A percentile compares a stretch with the other conserved stretches of the same genome.
Evolutionary conservation across 2,888 invertebrate genomes (phyloP).

Genomic region (Chymomyza procnemis): DNA sequence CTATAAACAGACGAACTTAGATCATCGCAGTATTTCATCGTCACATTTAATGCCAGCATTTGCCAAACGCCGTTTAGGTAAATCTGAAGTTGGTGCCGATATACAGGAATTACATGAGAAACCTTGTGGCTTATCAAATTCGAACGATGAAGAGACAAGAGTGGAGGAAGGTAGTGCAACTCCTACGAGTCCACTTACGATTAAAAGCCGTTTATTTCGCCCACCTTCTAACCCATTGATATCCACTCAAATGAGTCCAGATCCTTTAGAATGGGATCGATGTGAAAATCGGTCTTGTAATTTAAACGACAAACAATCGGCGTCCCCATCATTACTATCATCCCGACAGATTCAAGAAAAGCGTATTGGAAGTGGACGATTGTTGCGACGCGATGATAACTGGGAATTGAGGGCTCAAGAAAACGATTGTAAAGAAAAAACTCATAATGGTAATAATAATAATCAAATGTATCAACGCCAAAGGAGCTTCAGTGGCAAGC

Average conservation of each 20-base stretch:
- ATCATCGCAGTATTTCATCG: conserved; percentile 77
- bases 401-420: conserved; percentile 79
- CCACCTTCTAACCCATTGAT: not conserved
- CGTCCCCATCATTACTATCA: conserved; percentile 43
- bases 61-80: conserved; percentile 73
- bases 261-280: conserved; percentile 35
- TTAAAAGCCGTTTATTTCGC: conserved; percentile 4
- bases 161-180: not conserved
- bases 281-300: conserved; percentile 25
- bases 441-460: conserved; percentile 29
- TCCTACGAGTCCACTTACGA: not conserved
- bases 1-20: conserved; percentile 63
- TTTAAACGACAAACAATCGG: conserved; percentile 32
- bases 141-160: conserved; percentile 15
- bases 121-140: conserved; percentile 3
- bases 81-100: conserved; percentile 18
- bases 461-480: conserved; percentile 37
- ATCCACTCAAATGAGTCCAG: not conserved
- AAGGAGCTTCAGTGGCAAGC: conserved; percentile 37
- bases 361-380: conserved; percentile 92
- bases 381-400: conserved; percentile 81
- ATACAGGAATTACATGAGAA: conserved; percentile 39
- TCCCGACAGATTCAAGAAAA: conserved; percentile 73
- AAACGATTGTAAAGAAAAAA: conserved; percentile 38
- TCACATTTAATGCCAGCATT: conserved; percentile 78